Base-by-base conservation (phyloP, 2,888 invertebrate species). In the Yponomeuta sedellus region DNA sequence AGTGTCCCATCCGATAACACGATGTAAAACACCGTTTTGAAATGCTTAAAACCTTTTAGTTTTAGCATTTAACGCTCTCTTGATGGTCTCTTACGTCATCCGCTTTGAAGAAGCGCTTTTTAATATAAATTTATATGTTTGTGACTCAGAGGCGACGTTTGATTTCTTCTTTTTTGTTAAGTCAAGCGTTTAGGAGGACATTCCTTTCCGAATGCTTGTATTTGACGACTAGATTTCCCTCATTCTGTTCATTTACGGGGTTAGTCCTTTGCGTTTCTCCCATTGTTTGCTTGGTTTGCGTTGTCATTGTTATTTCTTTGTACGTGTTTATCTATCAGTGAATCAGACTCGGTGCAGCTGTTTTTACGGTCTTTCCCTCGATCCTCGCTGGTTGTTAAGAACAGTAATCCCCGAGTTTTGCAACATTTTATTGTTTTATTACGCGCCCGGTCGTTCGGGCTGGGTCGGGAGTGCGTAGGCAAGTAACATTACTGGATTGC, bases 391-490 rank as follows among this genome's bases (percentile, higher is more conserved):
- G 67, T 67, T 72, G 72, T 75, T 78, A 77, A 75, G 73, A 77
- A 77, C 78, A 72, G 77, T 77, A 79, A 82, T 79, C 77, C 74
- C 69, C 69, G 73, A 81, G 79, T 81, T 81, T 74, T 76, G 77
- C 75, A 76, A 78, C 77, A 78, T 77, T 84, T 82, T 78, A 83
- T 83, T 82, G 81, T 83, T 85, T 83, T 83, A 81, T 83, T 81
- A 75, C 75, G 71, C 73, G 70, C 69, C 70, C 16, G 44, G 44
- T 52, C 44, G 19, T 64, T 12, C 44, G 63, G 44, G 71, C 73
- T 73, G 72, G 69, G 67, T 65, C 34, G 71, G 70, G 68, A 72
- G 74, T 77, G 76, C 79, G 80, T 80, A 79, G 79, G 79, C 74
- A 78, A 78, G 78, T 74, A 77, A 78, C 75, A 75, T 77, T 78